These are phyloP conservation scores for Hyposoter didymator DNA, from an alignment of 2,888 invertebrate species.

Conservation along the genomic window DNA sequence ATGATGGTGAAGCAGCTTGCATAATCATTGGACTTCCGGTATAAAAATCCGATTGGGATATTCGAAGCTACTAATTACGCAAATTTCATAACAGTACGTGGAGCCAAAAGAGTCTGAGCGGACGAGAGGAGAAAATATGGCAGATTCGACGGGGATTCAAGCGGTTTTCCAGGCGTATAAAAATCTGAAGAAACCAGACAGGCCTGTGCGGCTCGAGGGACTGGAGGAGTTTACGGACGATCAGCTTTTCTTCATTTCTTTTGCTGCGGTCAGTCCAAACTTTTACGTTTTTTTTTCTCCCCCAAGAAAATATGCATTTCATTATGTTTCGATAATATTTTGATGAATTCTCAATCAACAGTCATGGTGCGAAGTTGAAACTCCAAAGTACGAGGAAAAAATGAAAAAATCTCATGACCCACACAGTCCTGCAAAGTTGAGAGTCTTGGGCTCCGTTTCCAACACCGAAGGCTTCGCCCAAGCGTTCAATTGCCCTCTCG, in stretches of 20 bases:
- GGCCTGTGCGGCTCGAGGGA: constrained; percentile 86
- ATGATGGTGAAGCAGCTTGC: background rate
- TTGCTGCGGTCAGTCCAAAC: constrained; percentile 51
- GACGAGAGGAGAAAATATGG: constrained; percentile 89
- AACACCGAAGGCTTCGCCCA: constrained; percentile 61
- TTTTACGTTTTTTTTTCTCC: background rate
- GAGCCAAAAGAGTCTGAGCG: background rate
- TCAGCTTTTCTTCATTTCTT: constrained; percentile 91
- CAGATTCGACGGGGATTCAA: constrained; percentile 93
- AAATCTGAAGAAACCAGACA: constrained; percentile 60
- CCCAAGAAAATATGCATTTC: background rate
- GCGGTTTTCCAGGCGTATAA: constrained; percentile 89
- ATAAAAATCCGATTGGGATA: background rate
- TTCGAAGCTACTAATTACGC: background rate
- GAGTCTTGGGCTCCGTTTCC: constrained; percentile 61
- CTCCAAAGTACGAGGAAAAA: constrained; percentile 26
- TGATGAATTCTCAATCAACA: background rate
- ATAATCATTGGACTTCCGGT: background rate
- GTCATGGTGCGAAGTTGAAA: constrained; percentile 55
- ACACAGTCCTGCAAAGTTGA: constrained; percentile 54
- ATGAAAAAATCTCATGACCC: background rate
- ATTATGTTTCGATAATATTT: background rate
- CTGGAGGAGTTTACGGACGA: constrained; percentile 87
- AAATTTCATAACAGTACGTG: background rate
- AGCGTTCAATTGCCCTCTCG: constrained; percentile 60